Evolutionary conservation across 2,888 invertebrate species (phyloP).

Genomic region (Drosophila setosimentum): DNA sequence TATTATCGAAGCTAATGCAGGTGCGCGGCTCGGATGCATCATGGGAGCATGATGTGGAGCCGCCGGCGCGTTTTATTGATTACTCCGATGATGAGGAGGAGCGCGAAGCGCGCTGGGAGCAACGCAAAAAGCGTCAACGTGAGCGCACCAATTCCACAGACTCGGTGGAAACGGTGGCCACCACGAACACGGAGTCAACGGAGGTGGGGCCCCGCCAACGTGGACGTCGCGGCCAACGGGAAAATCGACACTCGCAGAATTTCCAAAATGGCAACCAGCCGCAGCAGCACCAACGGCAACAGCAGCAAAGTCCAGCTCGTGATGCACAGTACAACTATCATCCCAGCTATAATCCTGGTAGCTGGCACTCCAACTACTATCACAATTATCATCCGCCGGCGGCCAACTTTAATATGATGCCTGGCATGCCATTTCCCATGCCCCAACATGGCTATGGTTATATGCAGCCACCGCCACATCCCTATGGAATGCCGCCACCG

Average conservation of each 20-base stretch:
- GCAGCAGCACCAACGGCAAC: constrained; percentile 19
- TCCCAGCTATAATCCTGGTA: constrained; percentile 76
- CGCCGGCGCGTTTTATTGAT: constrained; percentile 90
- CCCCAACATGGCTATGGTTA: constrained; percentile 61
- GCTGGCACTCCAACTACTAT: constrained; percentile 84
- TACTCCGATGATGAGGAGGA: constrained; percentile 97
- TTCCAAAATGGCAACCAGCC: constrained; percentile 30
- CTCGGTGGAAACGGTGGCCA: constrained; percentile 49
- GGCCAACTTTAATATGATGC: constrained; percentile 66
- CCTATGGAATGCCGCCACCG: constrained; percentile 48
- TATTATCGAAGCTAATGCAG: constrained; percentile 90
- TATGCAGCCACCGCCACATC: constrained; percentile 42
- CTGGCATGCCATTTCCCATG: constrained; percentile 56
- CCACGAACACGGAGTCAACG: constrained; percentile 33
- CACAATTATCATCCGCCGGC: constrained; percentile 68
- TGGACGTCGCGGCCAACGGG: constrained; percentile 54
- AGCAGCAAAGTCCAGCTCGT: constrained; percentile 31
- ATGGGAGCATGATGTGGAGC: constrained; percentile 93
- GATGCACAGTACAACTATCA: constrained; percentile 63
- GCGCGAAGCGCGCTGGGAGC: constrained; percentile 85
- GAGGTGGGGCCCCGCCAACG: constrained; percentile 46
- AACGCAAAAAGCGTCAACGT: constrained; percentile 78
- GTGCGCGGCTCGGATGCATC: constrained; percentile 95
- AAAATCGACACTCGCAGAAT: constrained; percentile 29
- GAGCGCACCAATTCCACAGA: constrained; percentile 66